Conservation (phyloP, 2,888 invertebrate species). For the Cantharis rufa region DNA sequence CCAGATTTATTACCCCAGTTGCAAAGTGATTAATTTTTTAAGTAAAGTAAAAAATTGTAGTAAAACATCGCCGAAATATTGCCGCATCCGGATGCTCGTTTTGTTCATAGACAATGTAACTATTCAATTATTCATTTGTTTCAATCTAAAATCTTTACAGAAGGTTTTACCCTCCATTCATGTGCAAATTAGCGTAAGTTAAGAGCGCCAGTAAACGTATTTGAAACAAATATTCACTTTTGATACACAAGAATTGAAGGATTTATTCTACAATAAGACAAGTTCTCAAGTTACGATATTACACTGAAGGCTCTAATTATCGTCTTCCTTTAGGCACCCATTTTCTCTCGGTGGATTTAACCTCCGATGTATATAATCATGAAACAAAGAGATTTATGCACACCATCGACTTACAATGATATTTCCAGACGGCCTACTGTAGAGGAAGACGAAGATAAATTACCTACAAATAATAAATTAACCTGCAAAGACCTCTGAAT, state of each 20-base stretch:
- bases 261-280: constrained; percentile 9
- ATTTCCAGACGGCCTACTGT: constrained; percentile 22
- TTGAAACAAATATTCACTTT: neutral
- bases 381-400: constrained; percentile 27
- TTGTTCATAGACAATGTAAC: neutral
- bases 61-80: neutral
- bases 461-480: constrained; percentile 22
- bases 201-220: neutral
- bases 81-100: neutral
- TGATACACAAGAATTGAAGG: neutral
- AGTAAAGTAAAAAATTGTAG: neutral
- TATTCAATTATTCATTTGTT: neutral
- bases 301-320: constrained; percentile 24
- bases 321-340: constrained; percentile 4
- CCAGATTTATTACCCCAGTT: neutral
- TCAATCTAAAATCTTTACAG: neutral
- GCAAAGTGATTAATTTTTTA: neutral
- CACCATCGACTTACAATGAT: constrained; percentile 23
- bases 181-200: neutral
- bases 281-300: constrained; percentile 22
- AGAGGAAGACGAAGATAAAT: constrained; percentile 22
- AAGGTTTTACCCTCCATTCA: neutral
- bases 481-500: constrained; percentile 10
- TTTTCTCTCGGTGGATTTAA: constrained; percentile 9
- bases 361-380: constrained; percentile 20